Evolutionary conservation across 2,113 vertebrate species (phyloP), one percentile per base, ranked within the genome.

Genomic region (Zosterops pallidus): DNA sequence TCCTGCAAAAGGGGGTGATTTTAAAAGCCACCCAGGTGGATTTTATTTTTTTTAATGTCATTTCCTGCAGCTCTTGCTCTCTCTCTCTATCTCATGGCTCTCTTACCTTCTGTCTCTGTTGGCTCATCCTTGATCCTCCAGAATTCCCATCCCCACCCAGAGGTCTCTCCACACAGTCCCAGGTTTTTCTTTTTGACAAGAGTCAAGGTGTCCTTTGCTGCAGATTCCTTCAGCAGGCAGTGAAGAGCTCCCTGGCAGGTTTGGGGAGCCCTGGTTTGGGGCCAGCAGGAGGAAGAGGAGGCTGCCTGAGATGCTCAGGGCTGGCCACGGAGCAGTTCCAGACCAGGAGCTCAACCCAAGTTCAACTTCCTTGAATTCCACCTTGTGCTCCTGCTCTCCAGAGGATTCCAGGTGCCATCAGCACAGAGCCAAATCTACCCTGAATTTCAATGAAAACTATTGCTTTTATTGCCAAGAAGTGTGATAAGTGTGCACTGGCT

Each of bases 391-490:
- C 76, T n/a, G 55, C 29, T 81, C 72, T 68, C 41, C 53, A 15
- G 72, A 69, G 29, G 37, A 74, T 72, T 84, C 56, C 70, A 55
- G 86, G 20, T 80, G 91, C 96, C 68, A 78, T 78, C 80, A 91
- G 87, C 7, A n/a, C 90, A 94, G 81, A 87, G 81, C 42, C 64
- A 35, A 72, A 72, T 21, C 91, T 74, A 84, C 85, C 89, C 91
- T 96, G 89, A 90, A 94, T 95, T 91, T 96, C 91, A 53, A 49
- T 77, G 94, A 75, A 92, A 95, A 97, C 94, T 90, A 97, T 86
- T 97, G 96, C 96, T 97, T 92, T 95, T 94, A 96, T 93, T 86
- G 96, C 96, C 95, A 83, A 47, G 37, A 42, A 74, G 53, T 50
- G 84, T 18, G 81, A 24, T 33, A 17, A 26, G 63, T 39, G 82